A percentile compares a stretch with the other conserved stretches of the same genome.
Conservation (phyloP, 1,140 invertebrate species). For the Pteromalus puparum region DNA sequence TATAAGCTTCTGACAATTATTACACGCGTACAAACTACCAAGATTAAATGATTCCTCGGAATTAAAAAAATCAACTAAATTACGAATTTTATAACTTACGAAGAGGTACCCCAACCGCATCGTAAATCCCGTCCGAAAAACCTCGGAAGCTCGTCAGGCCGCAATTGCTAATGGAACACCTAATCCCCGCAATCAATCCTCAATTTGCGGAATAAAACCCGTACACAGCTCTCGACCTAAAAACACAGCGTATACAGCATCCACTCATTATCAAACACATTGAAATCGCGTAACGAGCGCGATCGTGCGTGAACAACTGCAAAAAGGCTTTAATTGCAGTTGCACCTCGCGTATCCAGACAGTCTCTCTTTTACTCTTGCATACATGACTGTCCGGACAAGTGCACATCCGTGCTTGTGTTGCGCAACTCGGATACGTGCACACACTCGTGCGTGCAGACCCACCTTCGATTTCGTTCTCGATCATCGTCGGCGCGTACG, state of each 20-base stretch:
- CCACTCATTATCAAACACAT: neutral
- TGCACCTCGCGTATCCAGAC: neutral
- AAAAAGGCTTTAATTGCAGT: conserved; percentile 14
- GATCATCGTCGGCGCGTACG: neutral
- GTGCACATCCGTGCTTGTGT: neutral
- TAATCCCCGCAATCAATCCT: too few species aligned
- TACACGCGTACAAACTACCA: too few species aligned
- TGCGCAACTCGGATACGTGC: conserved; percentile 3
- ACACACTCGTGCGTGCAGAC: neutral
- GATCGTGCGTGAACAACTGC: neutral
- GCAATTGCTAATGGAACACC: too few species aligned
- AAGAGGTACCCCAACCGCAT: too few species aligned
- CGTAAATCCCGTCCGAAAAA: too few species aligned
- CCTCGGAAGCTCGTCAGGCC: too few species aligned
- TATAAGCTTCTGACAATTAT: too few species aligned
- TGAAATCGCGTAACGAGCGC: neutral
- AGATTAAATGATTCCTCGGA: too few species aligned
- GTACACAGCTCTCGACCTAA: too few species aligned
- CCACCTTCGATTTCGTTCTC: conserved; percentile 26
- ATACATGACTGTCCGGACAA: neutral
- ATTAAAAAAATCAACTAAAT: too few species aligned
- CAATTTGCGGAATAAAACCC: too few species aligned
- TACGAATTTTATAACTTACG: too few species aligned
- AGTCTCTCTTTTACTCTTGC: conserved; percentile 35
- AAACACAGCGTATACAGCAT: neutral